These are phyloP conservation scores for Drosophila nigricruria DNA, from an alignment of 2,888 invertebrate genomes.

Conservation along the genomic window DNA sequence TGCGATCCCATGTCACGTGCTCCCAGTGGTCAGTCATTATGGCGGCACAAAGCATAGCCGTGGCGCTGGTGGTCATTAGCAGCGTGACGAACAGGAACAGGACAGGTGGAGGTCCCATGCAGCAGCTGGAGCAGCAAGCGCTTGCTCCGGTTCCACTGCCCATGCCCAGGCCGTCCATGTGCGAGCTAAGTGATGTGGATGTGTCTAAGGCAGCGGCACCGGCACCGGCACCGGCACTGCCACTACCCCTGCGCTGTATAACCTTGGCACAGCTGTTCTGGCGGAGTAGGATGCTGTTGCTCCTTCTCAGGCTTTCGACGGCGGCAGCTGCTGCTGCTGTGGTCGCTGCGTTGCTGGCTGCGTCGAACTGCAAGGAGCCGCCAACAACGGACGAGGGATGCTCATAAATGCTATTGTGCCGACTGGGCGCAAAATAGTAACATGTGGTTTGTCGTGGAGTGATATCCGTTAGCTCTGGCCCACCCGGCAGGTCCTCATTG, in stretches of 20 bases:
- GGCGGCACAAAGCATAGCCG: constrained; percentile 92
- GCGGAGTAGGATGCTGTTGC: constrained; percentile 83
- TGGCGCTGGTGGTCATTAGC: constrained; percentile 91
- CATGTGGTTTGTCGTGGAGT: constrained; percentile 80
- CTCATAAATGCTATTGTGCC: constrained; percentile 84
- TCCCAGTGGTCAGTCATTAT: constrained; percentile 97
- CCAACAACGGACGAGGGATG: constrained; percentile 84
- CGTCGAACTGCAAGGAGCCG: constrained; percentile 81
- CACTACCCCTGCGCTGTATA: constrained; percentile 79
- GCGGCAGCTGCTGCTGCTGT: constrained; percentile 83
- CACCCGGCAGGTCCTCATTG: constrained; percentile 79
- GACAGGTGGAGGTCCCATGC: constrained; percentile 84
- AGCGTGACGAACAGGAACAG: constrained; percentile 86
- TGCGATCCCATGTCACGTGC: constrained; percentile 92
- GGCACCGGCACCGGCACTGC: constrained; percentile 67
- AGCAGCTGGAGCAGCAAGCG: constrained; percentile 82
- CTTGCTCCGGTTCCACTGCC: constrained; percentile 73
- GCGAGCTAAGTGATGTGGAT: constrained; percentile 81
- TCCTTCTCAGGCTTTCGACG: constrained; percentile 81
- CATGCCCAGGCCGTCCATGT: constrained; percentile 78
- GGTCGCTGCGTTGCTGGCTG: constrained; percentile 68
- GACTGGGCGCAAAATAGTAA: constrained; percentile 83
- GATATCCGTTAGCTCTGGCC: constrained; percentile 53
- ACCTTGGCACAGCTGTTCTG: constrained; percentile 84
- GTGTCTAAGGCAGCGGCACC: constrained; percentile 62